phyloP scores from a whole-genome alignment of 2,113 vertebrate species.

The Apodemus sylvaticus region DNA sequence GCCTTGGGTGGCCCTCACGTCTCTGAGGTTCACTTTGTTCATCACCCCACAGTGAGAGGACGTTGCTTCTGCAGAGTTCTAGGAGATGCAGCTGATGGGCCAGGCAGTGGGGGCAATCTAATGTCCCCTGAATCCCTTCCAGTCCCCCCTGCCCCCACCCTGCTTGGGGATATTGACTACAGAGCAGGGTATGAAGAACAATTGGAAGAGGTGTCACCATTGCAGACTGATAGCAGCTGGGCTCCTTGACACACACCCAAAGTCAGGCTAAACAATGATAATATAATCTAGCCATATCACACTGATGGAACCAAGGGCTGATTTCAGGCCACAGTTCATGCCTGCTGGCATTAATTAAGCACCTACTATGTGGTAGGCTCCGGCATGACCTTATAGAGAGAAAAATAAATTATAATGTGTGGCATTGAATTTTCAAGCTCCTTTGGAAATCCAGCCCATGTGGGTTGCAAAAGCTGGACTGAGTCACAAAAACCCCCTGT shows the following conservation, averaged over 20 bases:
- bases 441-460: neutral
- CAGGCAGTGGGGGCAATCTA: neutral
- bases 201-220: neutral
- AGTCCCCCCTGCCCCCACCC: neutral
- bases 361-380: neutral
- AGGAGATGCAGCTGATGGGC: neutral
- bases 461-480: neutral
- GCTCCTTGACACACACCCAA: neutral
- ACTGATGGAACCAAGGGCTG: neutral
- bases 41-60: neutral
- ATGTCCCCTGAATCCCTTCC: neutral
- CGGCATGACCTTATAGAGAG: neutral
- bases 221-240: slow-evolving; percentile 1
- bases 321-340: neutral
- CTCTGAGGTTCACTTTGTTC: neutral
- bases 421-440: neutral
- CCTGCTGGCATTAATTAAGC: neutral
- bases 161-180: neutral
- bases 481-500: neutral
- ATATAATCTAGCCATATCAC: neutral
- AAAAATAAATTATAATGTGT: neutral
- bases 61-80: neutral
- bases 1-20: neutral
- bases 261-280: neutral
- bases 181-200: neutral